These are phyloP conservation scores for Ganaspis brasiliensis DNA, from an alignment of 2,888 invertebrate species.

Conservation along the genomic window DNA sequence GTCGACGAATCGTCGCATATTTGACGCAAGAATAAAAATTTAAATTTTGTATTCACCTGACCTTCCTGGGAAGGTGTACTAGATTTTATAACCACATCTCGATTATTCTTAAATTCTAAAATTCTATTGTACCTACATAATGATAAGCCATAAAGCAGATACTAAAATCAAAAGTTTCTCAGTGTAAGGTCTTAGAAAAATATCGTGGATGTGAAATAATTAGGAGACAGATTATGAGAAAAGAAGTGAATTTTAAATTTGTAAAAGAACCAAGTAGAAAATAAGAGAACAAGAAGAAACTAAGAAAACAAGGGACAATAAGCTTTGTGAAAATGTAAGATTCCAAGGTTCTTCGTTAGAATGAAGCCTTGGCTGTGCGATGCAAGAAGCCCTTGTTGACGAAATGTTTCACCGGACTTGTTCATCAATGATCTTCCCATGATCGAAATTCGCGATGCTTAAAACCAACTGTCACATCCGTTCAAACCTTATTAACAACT, in stretches of 20 bases:
- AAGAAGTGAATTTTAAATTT: too few relatives aligned
- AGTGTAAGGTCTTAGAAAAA: too few relatives aligned
- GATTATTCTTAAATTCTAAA: too few relatives aligned
- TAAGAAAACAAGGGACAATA: too few relatives aligned
- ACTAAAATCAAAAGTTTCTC: too few relatives aligned
- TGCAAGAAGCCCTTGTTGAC: conserved; percentile 67
- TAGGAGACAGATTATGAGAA: background rate
- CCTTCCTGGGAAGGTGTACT: too few relatives aligned
- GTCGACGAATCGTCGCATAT: too few relatives aligned
- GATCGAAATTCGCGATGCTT: conserved; percentile 52
- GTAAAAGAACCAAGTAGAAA: background rate
- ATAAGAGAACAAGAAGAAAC: conserved; percentile 3
- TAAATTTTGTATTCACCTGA: too few relatives aligned
- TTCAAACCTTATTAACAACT: conserved; percentile 50
- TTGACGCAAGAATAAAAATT: too few relatives aligned
- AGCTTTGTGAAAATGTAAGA: conserved; percentile 11
- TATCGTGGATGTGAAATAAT: background rate
- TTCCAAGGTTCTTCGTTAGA: conserved; percentile 54
- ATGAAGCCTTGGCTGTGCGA: conserved; percentile 67
- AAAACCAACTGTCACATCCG: conserved; percentile 61
- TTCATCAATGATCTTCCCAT: conserved; percentile 75
- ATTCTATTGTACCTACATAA: too few relatives aligned
- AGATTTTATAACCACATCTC: too few relatives aligned
- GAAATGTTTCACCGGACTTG: conserved; percentile 74
- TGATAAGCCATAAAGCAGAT: too few relatives aligned